A percentile compares a stretch with the other conserved stretches of the same genome.
phyloP scores from a whole-genome alignment of 2,113 vertebrate genomes.

The Protobothrops mucrosquamatus region DNA sequence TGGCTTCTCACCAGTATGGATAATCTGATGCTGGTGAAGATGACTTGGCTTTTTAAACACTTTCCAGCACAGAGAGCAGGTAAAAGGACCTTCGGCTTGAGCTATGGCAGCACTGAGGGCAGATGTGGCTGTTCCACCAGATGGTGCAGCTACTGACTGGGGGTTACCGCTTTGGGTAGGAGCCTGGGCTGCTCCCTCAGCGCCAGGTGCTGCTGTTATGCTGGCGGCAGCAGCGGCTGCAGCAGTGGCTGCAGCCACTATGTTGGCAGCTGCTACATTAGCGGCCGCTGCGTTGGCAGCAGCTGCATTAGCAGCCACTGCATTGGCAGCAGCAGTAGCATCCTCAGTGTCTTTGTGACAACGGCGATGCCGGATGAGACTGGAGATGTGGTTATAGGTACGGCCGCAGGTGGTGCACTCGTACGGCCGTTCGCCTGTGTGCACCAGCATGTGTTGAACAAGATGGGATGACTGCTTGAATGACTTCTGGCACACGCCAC shows the following conservation, averaged over 20 bases:
- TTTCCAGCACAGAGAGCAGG: slow-evolving; percentile 89
- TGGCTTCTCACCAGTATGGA: slow-evolving; percentile 90
- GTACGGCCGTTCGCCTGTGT: slow-evolving; percentile 68
- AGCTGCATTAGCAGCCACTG: neutral
- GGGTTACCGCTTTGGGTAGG: neutral
- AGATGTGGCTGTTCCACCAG: neutral
- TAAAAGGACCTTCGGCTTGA: slow-evolving; percentile 59
- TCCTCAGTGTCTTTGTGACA: slow-evolving; percentile 64
- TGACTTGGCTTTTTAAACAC: slow-evolving; percentile 92
- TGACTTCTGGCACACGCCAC: slow-evolving; percentile 69
- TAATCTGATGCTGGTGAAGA: slow-evolving; percentile 92
- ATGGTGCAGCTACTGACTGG: neutral
- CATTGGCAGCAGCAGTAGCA: neutral
- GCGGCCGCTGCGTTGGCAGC: neutral
- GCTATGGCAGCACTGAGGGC: neutral
- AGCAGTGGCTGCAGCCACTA: fast-evolving
- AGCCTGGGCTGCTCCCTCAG: neutral
- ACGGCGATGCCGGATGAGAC: slow-evolving; percentile 71
- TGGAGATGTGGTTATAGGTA: slow-evolving; percentile 73
- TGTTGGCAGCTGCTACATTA: fast-evolving
- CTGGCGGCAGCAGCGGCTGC: neutral
- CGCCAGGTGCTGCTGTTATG: neutral
- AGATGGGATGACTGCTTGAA: slow-evolving; percentile 74
- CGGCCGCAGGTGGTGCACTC: slow-evolving; percentile 71
- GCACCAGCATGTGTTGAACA: slow-evolving; percentile 75